These are phyloP conservation scores for Nebria brevicollis DNA, from an alignment of 2,888 invertebrate species.

Conservation along the genomic window DNA sequence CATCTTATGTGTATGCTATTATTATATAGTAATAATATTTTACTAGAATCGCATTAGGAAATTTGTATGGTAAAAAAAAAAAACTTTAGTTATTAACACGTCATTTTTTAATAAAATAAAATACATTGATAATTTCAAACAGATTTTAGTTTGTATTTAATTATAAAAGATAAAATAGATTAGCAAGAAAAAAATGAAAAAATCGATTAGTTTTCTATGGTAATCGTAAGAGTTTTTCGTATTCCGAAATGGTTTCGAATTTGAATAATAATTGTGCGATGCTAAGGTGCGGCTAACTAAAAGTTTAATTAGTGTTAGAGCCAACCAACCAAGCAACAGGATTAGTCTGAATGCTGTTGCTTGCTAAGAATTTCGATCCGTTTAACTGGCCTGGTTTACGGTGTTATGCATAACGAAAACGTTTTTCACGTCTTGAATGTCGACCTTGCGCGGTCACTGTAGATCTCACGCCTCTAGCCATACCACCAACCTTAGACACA, in stretches of 20 bases:
- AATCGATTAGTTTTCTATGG: background rate
- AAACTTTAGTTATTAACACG: background rate
- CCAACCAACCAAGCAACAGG: background rate
- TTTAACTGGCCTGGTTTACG: slow-evolving; percentile 46
- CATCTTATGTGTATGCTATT: background rate
- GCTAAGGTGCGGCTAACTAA: slow-evolving; percentile 29
- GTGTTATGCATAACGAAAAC: slow-evolving; percentile 46
- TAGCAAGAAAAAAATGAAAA: background rate
- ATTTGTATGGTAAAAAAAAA: background rate
- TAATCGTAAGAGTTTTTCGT: slow-evolving; percentile 10
- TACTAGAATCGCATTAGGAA: background rate
- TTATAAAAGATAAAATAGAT: background rate
- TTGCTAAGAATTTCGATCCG: slow-evolving; percentile 20
- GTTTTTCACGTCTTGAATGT: slow-evolving; percentile 32
- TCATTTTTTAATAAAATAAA: background rate
- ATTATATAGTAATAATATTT: background rate
- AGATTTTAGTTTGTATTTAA: background rate
- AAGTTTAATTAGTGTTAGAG: slow-evolving; percentile 36
- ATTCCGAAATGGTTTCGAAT: slow-evolving; percentile 29
- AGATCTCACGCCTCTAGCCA: slow-evolving; percentile 32
- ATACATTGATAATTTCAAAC: background rate
- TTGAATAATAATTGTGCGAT: slow-evolving; percentile 20
- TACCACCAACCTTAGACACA: slow-evolving; percentile 11
- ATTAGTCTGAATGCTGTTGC: background rate
- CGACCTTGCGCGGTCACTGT: slow-evolving; percentile 43